These are phyloP conservation scores for Babylonia areolata DNA, from an alignment of 1,140 invertebrate species.

Conservation along the genomic window DNA sequence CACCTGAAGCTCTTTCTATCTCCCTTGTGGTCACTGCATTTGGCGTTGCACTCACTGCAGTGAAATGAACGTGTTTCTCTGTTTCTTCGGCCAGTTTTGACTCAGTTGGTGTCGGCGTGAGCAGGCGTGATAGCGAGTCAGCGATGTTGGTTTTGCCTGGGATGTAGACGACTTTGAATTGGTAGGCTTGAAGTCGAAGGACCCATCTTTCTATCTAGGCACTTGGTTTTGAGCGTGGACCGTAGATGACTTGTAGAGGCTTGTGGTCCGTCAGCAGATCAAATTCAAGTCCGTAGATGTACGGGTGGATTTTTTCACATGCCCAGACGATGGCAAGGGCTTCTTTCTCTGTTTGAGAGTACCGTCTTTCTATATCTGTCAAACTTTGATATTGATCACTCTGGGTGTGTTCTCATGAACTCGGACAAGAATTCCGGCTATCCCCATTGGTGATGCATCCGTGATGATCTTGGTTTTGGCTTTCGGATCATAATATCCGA, in stretches of 20 bases:
- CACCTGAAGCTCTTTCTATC: constrained; percentile 2
- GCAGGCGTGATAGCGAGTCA: constrained; percentile 48
- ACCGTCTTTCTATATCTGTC: constrained; percentile 54
- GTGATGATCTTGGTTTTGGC: constrained; percentile 33
- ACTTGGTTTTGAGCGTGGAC: constrained; percentile 50
- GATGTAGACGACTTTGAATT: constrained; percentile 42
- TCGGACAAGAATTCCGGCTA: constrained; percentile 31
- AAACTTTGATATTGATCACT: constrained; percentile 38
- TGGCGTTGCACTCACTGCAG: constrained; percentile 37
- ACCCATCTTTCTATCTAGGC: constrained; percentile 57
- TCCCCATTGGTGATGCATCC: constrained; percentile 42
- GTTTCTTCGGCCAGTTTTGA: not conserved
- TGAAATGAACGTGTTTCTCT: not conserved
- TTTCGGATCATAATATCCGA: constrained; percentile 19
- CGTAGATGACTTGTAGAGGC: constrained; percentile 54
- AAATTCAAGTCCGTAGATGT: constrained; percentile 72
- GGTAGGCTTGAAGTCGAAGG: constrained; percentile 51
- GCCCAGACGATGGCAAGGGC: constrained; percentile 73
- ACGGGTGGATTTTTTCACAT: constrained; percentile 74
- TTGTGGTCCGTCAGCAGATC: constrained; percentile 74
- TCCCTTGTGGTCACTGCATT: constrained; percentile 33
- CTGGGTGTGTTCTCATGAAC: not conserved
- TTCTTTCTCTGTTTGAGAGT: constrained; percentile 75
- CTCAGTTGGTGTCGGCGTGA: not conserved
- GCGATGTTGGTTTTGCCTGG: constrained; percentile 46